These are phyloP conservation scores for Stenopsyche tienmushanensis DNA, from an alignment of 1,140 invertebrate species.

Conservation along the genomic window DNA sequence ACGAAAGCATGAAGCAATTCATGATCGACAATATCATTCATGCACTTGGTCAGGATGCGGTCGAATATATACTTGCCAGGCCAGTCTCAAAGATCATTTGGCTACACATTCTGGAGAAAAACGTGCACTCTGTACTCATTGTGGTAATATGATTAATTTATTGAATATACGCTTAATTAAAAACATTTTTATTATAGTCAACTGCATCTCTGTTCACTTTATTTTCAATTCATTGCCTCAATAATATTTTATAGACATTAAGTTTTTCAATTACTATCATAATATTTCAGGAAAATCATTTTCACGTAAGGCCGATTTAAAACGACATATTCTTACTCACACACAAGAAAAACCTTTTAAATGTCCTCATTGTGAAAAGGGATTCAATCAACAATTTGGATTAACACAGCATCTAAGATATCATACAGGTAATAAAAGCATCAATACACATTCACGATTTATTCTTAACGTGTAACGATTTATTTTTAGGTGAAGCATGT, in stretches of 20 bases:
- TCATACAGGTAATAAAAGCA: constrained; percentile 20
- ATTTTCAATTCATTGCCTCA: background rate
- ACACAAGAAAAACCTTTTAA: constrained; percentile 53
- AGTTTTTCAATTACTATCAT: background rate
- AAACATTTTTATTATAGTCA: no score
- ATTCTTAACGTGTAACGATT: background rate
- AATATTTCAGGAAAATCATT: constrained; percentile 31
- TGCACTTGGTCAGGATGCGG: background rate
- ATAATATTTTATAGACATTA: background rate
- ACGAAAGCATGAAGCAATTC: constrained; percentile 29
- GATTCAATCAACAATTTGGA: constrained; percentile 44
- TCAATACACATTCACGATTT: background rate
- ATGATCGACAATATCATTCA: constrained; percentile 6
- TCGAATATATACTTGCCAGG: background rate
- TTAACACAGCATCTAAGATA: constrained; percentile 32
- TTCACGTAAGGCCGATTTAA: constrained; percentile 29
- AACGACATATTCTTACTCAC: constrained; percentile 44
- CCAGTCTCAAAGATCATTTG: constrained; percentile 5
- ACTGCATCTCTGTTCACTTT: background rate
- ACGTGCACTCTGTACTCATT: constrained; percentile 25
- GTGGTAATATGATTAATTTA: constrained; percentile 19
- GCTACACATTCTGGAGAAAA: constrained; percentile 13
- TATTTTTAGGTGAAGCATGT: constrained; percentile 35
- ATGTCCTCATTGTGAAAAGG: constrained; percentile 53
- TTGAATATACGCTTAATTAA: background rate